phyloP scores from a whole-genome alignment of 2,888 invertebrate species.

The Hemicrepidius hirtus region DNA sequence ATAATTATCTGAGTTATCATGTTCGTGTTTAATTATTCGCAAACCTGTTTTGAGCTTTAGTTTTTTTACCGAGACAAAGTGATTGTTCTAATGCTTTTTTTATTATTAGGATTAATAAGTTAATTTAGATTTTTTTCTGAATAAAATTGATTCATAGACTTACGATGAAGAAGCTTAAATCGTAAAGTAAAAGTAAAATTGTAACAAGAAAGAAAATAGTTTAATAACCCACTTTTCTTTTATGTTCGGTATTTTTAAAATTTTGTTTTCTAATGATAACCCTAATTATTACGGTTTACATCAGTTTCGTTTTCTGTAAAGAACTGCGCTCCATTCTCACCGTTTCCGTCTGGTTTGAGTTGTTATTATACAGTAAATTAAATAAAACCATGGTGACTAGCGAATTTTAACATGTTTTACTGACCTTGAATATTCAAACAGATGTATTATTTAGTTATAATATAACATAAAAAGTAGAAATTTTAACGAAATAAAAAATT shows the following conservation, averaged over 20 bases:
- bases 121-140: neutral
- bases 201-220: neutral
- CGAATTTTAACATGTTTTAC: slow-evolving; percentile 43
- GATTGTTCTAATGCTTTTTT: slow-evolving; percentile 27
- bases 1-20: slow-evolving; percentile 36
- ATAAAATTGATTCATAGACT: neutral
- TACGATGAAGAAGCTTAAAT: neutral
- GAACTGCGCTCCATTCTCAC: slow-evolving; percentile 7
- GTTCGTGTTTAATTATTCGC: slow-evolving; percentile 34
- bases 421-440: slow-evolving; percentile 48
- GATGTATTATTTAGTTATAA: slow-evolving; percentile 46
- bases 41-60: slow-evolving; percentile 33
- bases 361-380: slow-evolving; percentile 43
- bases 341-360: slow-evolving; percentile 15
- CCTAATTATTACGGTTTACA: slow-evolving; percentile 21
- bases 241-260: slow-evolving; percentile 11
- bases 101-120: neutral
- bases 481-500: slow-evolving; percentile 37
- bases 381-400: slow-evolving; percentile 46
- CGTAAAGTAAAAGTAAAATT: slow-evolving; percentile 23
- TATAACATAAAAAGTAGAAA: slow-evolving; percentile 40
- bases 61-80: slow-evolving; percentile 16
- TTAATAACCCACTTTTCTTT: slow-evolving; percentile 22
- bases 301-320: slow-evolving; percentile 19
- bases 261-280: slow-evolving; percentile 33